Percentiles rank a stretch among this genome's conserved stretches.
These are phyloP conservation scores for Microcebus tavaratra DNA, from an alignment of 2,113 vertebrate genomes.

Conservation along the genomic window DNA sequence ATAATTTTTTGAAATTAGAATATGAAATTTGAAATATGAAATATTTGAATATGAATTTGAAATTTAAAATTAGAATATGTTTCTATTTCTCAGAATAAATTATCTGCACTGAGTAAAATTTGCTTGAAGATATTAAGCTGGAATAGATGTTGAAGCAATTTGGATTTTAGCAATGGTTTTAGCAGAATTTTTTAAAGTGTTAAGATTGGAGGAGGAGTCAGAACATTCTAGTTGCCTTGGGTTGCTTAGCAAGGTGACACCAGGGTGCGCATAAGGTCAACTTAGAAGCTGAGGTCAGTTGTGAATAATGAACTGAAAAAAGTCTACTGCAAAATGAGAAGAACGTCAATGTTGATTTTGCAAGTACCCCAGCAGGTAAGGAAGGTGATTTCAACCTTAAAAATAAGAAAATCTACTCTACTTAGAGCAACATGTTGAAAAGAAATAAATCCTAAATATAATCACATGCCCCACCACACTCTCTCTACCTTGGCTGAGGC, in stretches of 20 bases:
- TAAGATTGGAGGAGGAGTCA: neutral
- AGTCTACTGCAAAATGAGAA: neutral
- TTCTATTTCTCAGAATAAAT: constrained; percentile 48
- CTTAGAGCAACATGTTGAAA: neutral
- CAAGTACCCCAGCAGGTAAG: neutral
- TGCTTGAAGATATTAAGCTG: neutral
- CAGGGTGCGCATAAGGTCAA: neutral
- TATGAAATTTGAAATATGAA: no score
- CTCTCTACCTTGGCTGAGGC: neutral
- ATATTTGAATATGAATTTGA: no score
- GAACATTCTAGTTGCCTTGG: neutral
- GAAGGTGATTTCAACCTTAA: neutral
- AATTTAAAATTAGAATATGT: no score
- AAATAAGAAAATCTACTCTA: neutral
- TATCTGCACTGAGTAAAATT: constrained; percentile 14
- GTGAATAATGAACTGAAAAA: neutral
- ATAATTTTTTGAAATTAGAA: constrained; percentile 8
- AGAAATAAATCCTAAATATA: neutral
- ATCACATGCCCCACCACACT: rapidly evolving
- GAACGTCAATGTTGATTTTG: neutral
- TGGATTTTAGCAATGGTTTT: neutral
- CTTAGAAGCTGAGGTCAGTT: neutral
- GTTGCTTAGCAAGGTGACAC: neutral
- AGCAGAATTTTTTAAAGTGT: neutral
- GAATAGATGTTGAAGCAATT: neutral